These are phyloP conservation scores for Volucella inflata DNA, from an alignment of 2,888 invertebrate species.

Conservation along the genomic window DNA sequence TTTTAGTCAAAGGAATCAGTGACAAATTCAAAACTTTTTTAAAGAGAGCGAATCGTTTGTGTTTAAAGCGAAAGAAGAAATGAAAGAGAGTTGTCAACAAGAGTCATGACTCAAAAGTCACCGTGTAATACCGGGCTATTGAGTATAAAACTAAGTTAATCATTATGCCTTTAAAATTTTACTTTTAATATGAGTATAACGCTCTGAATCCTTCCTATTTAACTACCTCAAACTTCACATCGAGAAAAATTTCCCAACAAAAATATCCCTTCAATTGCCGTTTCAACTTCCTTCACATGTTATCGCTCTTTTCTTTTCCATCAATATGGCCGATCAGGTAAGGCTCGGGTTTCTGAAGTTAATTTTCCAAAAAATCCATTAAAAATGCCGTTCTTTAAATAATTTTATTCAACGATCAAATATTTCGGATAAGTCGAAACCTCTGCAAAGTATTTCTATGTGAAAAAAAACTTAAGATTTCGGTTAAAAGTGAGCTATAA, in stretches of 20 bases:
- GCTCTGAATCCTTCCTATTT: conserved; percentile 21
- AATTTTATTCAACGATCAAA: conserved; percentile 16
- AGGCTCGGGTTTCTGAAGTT: conserved; percentile 81
- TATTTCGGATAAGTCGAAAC: neutral
- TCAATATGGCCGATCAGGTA: conserved; percentile 94
- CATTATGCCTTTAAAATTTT: too few relatives aligned
- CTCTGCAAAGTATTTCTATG: neutral
- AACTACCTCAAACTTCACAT: conserved; percentile 52
- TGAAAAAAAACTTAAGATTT: neutral
- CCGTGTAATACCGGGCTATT: too few relatives aligned
- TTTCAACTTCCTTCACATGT: conserved; percentile 77
- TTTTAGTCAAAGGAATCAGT: too few relatives aligned
- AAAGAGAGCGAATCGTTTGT: too few relatives aligned
- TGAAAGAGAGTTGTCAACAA: too few relatives aligned
- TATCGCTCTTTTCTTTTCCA: conserved; percentile 82
- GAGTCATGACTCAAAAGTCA: too few relatives aligned
- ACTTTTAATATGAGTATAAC: too few relatives aligned
- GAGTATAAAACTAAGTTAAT: too few relatives aligned
- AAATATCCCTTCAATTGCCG: conserved; percentile 66
- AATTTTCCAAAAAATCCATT: conserved; percentile 29
- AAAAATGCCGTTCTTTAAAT: conserved; percentile 1
- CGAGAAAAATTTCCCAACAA: conserved; percentile 18
- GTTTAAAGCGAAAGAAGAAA: too few relatives aligned
- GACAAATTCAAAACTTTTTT: too few relatives aligned
- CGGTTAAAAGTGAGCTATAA: neutral